Evolutionary conservation across 2,888 invertebrate genomes (phyloP).

Genomic region (Platerodrilus igneus): DNA sequence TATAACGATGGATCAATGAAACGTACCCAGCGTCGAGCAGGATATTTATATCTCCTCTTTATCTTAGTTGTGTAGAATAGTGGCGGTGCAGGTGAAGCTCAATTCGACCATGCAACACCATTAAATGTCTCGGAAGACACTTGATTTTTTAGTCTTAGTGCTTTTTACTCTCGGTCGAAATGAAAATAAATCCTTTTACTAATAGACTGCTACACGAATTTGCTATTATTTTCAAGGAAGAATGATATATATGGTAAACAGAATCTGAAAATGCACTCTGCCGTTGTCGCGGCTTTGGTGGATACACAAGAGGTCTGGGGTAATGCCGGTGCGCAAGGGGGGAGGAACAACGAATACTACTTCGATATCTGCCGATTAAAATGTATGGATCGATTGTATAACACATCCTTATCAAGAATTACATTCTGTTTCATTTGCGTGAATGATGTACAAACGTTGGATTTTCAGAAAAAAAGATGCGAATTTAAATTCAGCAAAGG

Average conservation of each 20-base stretch:
- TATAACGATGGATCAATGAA: conserved; percentile 42
- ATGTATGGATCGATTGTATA: conserved; percentile 32
- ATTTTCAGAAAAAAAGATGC: too few relatives aligned
- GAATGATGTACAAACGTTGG: too few relatives aligned
- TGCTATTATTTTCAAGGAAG: conserved; percentile 54
- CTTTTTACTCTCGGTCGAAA: conserved; percentile 40
- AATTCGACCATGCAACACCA: conserved; percentile 23
- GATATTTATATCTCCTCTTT: conserved; percentile 33
- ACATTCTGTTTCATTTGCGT: too few relatives aligned
- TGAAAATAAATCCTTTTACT: conserved; percentile 55
- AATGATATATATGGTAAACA: conserved; percentile 51
- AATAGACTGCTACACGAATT: conserved; percentile 54
- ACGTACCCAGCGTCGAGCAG: conserved; percentile 23
- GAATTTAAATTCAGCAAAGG: too few relatives aligned
- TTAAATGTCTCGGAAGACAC: conserved; percentile 34
- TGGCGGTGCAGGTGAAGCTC: conserved; percentile 22
- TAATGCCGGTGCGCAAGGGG: conserved; percentile 22
- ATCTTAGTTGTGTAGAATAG: conserved; percentile 6
- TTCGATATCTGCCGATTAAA: conserved; percentile 39
- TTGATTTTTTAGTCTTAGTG: conserved; percentile 34
- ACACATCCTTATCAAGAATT: conserved; percentile 33
- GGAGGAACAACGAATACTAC: conserved; percentile 38
- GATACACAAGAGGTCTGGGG: conserved; percentile 32
- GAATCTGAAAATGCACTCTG: conserved; percentile 49
- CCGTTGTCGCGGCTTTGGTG: conserved; percentile 31